A percentile compares a stretch with the other conserved stretches of the same genome.
Conservation (phyloP, 2,797 vertebrate species). For the Zenarchopterus dispar region DNA sequence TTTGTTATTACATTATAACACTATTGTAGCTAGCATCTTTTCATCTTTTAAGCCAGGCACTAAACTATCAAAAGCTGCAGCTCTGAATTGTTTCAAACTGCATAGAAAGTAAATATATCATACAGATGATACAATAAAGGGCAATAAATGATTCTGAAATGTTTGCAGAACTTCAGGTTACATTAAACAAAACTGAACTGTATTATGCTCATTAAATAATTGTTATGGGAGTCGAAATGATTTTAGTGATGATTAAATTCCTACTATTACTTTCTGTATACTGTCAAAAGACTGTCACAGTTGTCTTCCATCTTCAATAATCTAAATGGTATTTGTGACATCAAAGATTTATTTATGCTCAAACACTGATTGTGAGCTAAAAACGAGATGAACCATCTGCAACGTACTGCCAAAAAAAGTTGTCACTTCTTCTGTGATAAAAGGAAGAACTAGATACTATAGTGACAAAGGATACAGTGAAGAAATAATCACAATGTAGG, state of each 20-base stretch:
- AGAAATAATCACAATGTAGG: constrained; percentile 35
- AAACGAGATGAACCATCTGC: constrained; percentile 63
- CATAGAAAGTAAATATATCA: no score
- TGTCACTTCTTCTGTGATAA: constrained; percentile 71
- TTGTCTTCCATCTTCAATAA: constrained; percentile 49
- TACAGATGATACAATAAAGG: neutral
- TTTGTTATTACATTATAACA: no score
- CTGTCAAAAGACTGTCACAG: neutral
- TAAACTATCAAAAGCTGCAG: no score
- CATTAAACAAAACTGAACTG: constrained; percentile 1
- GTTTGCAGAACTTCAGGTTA: neutral
- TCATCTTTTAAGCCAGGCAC: no score
- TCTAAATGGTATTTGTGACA: constrained; percentile 53
- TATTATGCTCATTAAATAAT: constrained; percentile 12
- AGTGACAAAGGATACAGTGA: constrained; percentile 49
- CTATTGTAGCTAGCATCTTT: no score
- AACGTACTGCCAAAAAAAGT: constrained; percentile 60
- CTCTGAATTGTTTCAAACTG: no score
- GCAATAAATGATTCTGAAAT: neutral
- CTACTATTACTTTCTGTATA: constrained; percentile 22
- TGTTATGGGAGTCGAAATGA: constrained; percentile 7
- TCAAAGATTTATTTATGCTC: constrained; percentile 68
- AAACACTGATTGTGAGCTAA: constrained; percentile 56
- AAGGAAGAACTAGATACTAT: constrained; percentile 48
- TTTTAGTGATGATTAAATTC: constrained; percentile 24